phyloP scores from a whole-genome alignment of 2,888 invertebrate genomes.

The Eupithecia pulchellata region DNA sequence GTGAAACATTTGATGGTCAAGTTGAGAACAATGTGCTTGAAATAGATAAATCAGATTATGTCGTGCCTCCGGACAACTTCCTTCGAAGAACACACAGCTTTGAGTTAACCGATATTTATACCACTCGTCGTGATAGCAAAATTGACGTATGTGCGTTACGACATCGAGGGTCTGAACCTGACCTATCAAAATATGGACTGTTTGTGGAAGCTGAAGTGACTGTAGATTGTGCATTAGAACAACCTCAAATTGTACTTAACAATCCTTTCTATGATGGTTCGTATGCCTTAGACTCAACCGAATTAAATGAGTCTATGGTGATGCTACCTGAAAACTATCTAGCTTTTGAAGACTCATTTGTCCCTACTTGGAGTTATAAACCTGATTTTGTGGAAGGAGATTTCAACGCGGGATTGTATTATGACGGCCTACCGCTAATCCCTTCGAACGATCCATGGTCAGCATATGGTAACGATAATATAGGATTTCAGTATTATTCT shows the following conservation, averaged over 20 bases:
- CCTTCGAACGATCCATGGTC: constrained; percentile 80
- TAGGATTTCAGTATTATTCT: constrained; percentile 71
- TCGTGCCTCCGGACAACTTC: constrained; percentile 59
- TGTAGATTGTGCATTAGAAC: constrained; percentile 65
- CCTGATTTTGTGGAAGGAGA: constrained; percentile 68
- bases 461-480: constrained; percentile 67
- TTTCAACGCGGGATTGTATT: constrained; percentile 68
- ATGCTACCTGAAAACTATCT: constrained; percentile 80
- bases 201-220: constrained; percentile 75
- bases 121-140: constrained; percentile 60
- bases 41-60: constrained; percentile 56
- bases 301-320: constrained; percentile 69
- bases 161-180: constrained; percentile 76
- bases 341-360: constrained; percentile 83
- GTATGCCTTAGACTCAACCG: constrained; percentile 67
- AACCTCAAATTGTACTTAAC: constrained; percentile 76
- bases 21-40: constrained; percentile 57
- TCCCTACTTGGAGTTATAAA: constrained; percentile 77
- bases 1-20: constrained; percentile 62
- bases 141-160: constrained; percentile 60
- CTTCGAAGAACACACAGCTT: constrained; percentile 78
- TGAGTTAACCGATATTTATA: constrained; percentile 75
- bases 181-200: constrained; percentile 75
- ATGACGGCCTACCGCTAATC: constrained; percentile 73
- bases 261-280: constrained; percentile 82